Percentiles rank a stretch among this genome's conserved stretches.
These are phyloP conservation scores for Zootermopsis nevadensis DNA, from an alignment of 2,888 invertebrate genomes.

Conservation along the genomic window DNA sequence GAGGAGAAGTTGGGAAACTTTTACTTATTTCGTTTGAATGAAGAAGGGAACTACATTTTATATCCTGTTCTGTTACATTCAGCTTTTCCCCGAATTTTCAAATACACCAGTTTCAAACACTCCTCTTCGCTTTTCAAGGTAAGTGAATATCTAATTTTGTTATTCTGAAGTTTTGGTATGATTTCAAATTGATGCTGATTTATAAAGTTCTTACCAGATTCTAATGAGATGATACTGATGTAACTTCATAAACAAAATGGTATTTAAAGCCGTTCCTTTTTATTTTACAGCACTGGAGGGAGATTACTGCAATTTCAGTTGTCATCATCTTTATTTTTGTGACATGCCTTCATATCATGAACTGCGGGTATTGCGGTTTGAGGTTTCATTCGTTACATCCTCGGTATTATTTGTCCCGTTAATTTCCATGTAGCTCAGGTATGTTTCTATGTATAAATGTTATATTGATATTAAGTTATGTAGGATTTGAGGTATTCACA, in stretches of 20 bases:
- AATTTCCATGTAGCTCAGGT: no score
- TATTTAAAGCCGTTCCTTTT: not conserved
- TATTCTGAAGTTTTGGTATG: not conserved
- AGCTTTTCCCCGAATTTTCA: constrained; percentile 78
- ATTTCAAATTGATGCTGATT: not conserved
- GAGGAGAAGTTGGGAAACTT: constrained; percentile 68
- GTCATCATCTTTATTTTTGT: constrained; percentile 84
- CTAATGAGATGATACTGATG: not conserved
- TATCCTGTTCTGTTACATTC: constrained; percentile 74
- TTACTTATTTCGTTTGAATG: constrained; percentile 70
- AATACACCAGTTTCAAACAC: no score
- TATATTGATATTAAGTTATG: no score
- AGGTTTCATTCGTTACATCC: no score
- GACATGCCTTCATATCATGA: constrained; percentile 81
- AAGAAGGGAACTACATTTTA: constrained; percentile 69
- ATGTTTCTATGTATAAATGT: constrained; percentile 53
- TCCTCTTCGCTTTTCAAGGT: constrained; percentile 73
- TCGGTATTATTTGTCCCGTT: no score
- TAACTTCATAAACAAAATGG: not conserved
- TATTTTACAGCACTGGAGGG: constrained; percentile 70
- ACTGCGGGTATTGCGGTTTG: no score
- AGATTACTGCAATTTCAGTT: constrained; percentile 76
- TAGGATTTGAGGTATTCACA: no score
- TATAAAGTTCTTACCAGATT: constrained; percentile 8
- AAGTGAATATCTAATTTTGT: not conserved